phyloP scores from a whole-genome alignment of 2,888 invertebrate species.

The Drosophila fulvimacula region DNA sequence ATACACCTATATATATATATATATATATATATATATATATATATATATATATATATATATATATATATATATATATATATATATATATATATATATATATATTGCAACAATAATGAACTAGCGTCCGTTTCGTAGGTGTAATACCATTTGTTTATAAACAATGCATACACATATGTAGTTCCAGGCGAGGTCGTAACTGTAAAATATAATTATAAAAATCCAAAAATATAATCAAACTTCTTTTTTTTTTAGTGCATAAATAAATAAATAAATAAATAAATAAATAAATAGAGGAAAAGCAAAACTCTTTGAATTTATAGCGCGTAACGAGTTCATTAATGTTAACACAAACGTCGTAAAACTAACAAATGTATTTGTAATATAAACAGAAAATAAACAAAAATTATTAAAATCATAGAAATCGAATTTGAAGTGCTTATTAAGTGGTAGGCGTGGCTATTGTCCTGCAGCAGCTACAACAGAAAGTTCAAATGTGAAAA shows the following conservation, averaged over 20 bases:
- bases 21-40: conserved; percentile 46
- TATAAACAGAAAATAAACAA: conserved; percentile 44
- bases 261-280: conserved; percentile 42
- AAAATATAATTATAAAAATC: conserved; percentile 23
- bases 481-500: too few relatives aligned
- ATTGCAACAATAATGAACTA: conserved; percentile 25
- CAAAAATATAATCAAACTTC: conserved; percentile 33
- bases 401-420: conserved; percentile 7
- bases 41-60: conserved; percentile 29
- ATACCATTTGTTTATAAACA: conserved; percentile 35
- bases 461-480: too few relatives aligned
- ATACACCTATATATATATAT: conserved; percentile 29
- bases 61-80: conserved; percentile 28
- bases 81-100: conserved; percentile 43
- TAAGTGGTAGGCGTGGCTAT: too few relatives aligned
- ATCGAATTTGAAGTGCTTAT: neutral
- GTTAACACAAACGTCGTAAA: conserved; percentile 47
- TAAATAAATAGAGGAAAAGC: conserved; percentile 24
- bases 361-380: conserved; percentile 51
- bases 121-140: conserved; percentile 60
- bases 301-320: conserved; percentile 78
- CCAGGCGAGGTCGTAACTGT: conserved; percentile 54
- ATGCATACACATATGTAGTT: conserved; percentile 6
- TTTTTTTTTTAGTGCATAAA: conserved; percentile 61
- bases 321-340: conserved; percentile 70